phyloP scores from a whole-genome alignment of 2,888 invertebrate species.

The Drosophila kuntzei region DNA sequence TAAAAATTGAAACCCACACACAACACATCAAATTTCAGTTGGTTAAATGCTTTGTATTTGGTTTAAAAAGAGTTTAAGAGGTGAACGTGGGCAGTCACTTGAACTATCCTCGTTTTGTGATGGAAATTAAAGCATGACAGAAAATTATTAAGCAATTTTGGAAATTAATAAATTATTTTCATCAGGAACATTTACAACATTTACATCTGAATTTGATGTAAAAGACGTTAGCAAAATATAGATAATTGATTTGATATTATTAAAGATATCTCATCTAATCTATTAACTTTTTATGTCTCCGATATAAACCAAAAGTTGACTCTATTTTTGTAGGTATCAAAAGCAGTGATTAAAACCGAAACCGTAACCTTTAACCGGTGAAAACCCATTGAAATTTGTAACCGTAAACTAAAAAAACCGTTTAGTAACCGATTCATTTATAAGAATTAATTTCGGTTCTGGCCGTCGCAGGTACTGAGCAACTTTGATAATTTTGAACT shows the following conservation, averaged over 20 bases:
- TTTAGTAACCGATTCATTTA: no score
- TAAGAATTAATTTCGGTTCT: no score
- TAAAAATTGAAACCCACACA: slow-evolving; percentile 6
- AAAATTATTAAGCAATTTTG: background rate
- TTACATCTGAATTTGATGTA: no score
- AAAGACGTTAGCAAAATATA: background rate
- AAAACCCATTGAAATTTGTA: no score
- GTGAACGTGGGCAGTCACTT: background rate
- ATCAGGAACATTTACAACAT: no score
- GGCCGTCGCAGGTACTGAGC: no score
- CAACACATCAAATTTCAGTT: background rate
- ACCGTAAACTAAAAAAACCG: no score
- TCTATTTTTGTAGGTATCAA: background rate
- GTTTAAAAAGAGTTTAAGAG: background rate
- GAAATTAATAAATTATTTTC: no score
- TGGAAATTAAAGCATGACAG: background rate
- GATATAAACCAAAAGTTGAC: background rate
- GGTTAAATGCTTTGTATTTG: background rate
- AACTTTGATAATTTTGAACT: no score
- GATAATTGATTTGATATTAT: background rate
- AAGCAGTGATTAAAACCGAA: no score
- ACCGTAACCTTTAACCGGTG: no score
- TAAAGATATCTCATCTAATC: no score
- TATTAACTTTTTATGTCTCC: background rate
- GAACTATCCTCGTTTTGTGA: background rate